Conservation (phyloP, 1,140 invertebrate species). For the Macrobrachium nipponense region DNA sequence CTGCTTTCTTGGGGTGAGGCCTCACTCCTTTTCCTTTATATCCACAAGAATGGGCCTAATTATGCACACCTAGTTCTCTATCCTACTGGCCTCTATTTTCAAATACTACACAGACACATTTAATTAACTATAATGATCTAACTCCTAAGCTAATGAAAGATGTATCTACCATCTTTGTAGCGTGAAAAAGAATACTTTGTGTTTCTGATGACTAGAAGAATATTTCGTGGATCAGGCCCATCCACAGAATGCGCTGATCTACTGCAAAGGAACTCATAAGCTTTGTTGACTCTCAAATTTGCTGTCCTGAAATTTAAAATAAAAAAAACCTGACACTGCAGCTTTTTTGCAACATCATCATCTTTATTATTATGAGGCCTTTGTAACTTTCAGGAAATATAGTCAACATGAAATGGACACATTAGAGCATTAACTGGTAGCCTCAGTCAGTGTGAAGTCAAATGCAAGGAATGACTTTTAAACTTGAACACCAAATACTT, state of each 20-base stretch:
- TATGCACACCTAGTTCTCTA: too few species aligned
- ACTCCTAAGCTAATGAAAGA: background rate
- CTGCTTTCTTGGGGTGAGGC: too few species aligned
- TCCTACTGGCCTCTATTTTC: too few species aligned
- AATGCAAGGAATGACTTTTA: background rate
- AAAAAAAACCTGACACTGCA: conserved; percentile 5
- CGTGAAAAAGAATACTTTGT: conserved; percentile 94
- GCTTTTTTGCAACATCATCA: background rate
- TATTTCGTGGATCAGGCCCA: conserved; percentile 95
- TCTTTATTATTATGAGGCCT: background rate
- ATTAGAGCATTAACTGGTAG: too few species aligned
- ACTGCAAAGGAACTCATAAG: conserved; percentile 98
- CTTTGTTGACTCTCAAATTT: conserved; percentile 95
- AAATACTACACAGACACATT: too few species aligned
- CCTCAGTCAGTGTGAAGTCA: background rate
- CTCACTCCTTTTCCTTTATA: too few species aligned
- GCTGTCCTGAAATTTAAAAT: conserved; percentile 75
- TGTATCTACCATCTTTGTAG: conserved; percentile 71
- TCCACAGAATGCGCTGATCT: conserved; percentile 86
- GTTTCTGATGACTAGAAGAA: conserved; percentile 93
- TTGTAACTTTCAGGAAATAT: too few species aligned
- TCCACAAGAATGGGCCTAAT: too few species aligned
- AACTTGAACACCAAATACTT: conserved; percentile 66
- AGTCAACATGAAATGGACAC: too few species aligned
- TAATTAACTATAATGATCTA: too few species aligned